Conservation (phyloP, 2,888 invertebrate genomes). For the Idaea dimidiata region DNA sequence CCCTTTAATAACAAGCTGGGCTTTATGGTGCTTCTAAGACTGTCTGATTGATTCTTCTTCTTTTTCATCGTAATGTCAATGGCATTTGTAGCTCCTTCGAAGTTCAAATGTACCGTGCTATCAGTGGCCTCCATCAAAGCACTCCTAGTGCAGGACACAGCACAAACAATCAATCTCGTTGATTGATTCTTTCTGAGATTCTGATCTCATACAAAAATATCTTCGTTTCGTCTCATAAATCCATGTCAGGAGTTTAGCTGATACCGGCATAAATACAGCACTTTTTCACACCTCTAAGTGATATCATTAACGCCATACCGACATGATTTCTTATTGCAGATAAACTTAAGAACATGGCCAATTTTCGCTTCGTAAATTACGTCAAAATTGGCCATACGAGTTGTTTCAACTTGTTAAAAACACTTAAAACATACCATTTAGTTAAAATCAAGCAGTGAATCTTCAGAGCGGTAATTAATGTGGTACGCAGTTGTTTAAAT, state of each 20-base stretch:
- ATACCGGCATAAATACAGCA: slow-evolving; percentile 1
- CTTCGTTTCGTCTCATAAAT: slow-evolving; percentile 10
- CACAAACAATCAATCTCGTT: no score
- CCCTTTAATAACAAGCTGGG: no score
- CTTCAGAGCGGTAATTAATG: slow-evolving; percentile 23
- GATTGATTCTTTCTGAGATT: neutral
- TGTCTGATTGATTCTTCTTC: no score
- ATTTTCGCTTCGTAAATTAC: slow-evolving; percentile 38
- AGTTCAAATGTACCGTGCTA: no score
- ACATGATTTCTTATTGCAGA: slow-evolving; percentile 18
- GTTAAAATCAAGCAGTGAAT: slow-evolving; percentile 23
- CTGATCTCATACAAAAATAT: neutral
- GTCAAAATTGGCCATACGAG: slow-evolving; percentile 29
- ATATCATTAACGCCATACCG: slow-evolving; percentile 14
- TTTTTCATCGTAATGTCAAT: no score
- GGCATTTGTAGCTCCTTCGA: no score
- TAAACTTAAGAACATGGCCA: slow-evolving; percentile 31
- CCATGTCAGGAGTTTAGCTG: slow-evolving; percentile 5
- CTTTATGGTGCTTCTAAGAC: no score
- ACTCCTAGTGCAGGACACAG: no score
- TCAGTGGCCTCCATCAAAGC: no score
- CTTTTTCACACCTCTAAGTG: slow-evolving; percentile 17
- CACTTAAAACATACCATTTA: slow-evolving; percentile 39
- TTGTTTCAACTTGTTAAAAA: slow-evolving; percentile 30
- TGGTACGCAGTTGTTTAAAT: slow-evolving; percentile 24